Percentiles rank a stretch among this genome's conserved stretches.
phyloP scores from a whole-genome alignment of 2,113 vertebrate species.

The chimpanzee (Pan troglodytes) region DNA sequence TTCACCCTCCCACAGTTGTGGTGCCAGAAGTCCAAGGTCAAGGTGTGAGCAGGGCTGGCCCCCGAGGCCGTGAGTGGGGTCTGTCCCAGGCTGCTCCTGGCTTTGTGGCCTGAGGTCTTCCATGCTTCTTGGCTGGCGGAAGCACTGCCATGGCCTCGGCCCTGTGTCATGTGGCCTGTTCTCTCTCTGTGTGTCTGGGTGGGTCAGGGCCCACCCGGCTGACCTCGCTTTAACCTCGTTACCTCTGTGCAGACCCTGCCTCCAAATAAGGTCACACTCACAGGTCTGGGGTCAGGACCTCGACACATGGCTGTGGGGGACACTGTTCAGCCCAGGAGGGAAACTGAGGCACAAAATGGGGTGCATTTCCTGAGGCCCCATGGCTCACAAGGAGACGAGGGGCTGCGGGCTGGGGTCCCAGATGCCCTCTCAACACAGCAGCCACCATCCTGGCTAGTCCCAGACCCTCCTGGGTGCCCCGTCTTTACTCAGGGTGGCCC shows the following conservation, averaged over 20 bases:
- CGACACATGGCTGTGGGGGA: rapidly evolving
- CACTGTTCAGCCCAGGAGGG: no score
- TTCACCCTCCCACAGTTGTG: rapidly evolving
- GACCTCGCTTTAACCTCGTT: not conserved
- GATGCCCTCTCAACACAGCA: not conserved
- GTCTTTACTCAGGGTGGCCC: not conserved
- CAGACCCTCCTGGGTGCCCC: not conserved
- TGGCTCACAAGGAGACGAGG: not conserved
- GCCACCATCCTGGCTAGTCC: not conserved
- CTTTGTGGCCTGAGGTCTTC: not conserved
- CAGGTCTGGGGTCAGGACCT: not conserved
- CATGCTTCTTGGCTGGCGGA: not conserved
- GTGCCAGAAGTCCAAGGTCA: not conserved
- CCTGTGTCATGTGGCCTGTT: no score
- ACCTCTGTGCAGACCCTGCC: not conserved
- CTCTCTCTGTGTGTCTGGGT: not conserved
- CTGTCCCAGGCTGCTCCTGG: no score
- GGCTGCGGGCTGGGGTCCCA: no score
- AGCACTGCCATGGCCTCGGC: rapidly evolving
- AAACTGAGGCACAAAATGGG: not conserved
- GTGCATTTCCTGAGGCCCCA: not conserved
- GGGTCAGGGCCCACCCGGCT: not conserved
- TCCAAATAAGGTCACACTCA: no score
- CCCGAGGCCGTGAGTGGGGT: not conserved
- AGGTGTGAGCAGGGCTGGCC: no score